phyloP scores from a whole-genome alignment of 2,113 vertebrate genomes.

The Nanger granti region DNA sequence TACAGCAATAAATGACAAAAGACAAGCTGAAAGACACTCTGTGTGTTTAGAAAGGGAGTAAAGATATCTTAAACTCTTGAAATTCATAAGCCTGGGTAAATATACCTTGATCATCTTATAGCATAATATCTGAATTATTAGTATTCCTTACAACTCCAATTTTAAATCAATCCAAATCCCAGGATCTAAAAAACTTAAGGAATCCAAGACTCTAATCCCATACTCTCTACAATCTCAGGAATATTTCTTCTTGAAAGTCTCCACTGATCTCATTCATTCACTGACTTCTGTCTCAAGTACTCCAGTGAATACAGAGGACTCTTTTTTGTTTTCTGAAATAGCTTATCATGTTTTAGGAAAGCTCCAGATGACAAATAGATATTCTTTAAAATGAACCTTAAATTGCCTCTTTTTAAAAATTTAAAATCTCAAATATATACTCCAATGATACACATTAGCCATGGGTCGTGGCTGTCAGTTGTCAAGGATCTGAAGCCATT shows the following conservation, averaged over 20 bases:
- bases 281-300: not conserved
- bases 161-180: not conserved
- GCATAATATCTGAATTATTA: not conserved
- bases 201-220: not conserved
- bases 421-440: not conserved
- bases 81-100: not conserved
- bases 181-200: not conserved
- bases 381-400: not conserved
- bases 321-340: not conserved
- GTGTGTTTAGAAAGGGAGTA: not conserved
- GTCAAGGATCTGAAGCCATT: not conserved
- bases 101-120: not conserved
- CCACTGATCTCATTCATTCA: not conserved
- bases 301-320: not conserved
- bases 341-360: not conserved
- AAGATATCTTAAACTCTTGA: not conserved
- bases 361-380: not conserved
- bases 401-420: not conserved
- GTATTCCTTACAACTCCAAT: not conserved
- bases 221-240: not conserved
- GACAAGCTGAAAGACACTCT: not conserved
- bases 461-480: not conserved
- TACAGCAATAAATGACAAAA: not conserved
- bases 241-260: not conserved
- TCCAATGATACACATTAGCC: not conserved